A percentile compares a stretch with the other conserved stretches of the same genome.
phyloP scores from a whole-genome alignment of 2,888 invertebrate species.

The Hypsopygia costalis region DNA sequence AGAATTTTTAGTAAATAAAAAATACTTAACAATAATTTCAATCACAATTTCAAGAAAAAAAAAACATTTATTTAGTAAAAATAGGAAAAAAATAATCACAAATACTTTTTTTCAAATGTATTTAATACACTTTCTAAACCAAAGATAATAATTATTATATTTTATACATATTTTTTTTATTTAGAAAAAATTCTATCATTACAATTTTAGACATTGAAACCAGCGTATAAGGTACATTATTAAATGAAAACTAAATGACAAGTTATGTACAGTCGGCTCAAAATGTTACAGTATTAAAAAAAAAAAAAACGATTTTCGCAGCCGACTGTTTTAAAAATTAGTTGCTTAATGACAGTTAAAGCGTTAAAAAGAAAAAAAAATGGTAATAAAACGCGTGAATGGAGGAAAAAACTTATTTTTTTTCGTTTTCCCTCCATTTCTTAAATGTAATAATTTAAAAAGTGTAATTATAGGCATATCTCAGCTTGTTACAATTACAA shows the following conservation, averaged over 20 bases:
- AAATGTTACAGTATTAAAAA: background rate
- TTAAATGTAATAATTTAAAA: too few species aligned
- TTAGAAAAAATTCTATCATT: conserved; percentile 5
- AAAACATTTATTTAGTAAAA: conserved; percentile 3
- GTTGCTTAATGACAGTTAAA: conserved; percentile 16
- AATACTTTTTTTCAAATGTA: background rate
- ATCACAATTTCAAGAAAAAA: background rate
- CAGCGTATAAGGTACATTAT: conserved; percentile 7
- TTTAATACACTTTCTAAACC: background rate
- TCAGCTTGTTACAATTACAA: too few species aligned
- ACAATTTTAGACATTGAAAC: conserved; percentile 9
- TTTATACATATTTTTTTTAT: background rate
- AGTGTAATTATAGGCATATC: too few species aligned
- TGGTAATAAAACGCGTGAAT: conserved; percentile 13
- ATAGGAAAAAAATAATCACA: conserved; percentile 4
- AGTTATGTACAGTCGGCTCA: too few species aligned
- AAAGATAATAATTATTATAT: background rate
- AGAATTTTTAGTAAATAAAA: background rate
- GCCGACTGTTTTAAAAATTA: conserved; percentile 9
- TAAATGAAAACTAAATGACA: background rate
- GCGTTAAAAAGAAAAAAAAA: conserved; percentile 18
- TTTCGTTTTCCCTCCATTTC: background rate
- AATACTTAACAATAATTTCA: background rate
- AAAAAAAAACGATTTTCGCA: too few species aligned
- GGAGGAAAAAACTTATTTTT: background rate